Percentiles rank a stretch among this genome's conserved stretches.
Evolutionary conservation across 2,888 invertebrate genomes (phyloP).

Genomic region (Epistrophe grossulariae): DNA sequence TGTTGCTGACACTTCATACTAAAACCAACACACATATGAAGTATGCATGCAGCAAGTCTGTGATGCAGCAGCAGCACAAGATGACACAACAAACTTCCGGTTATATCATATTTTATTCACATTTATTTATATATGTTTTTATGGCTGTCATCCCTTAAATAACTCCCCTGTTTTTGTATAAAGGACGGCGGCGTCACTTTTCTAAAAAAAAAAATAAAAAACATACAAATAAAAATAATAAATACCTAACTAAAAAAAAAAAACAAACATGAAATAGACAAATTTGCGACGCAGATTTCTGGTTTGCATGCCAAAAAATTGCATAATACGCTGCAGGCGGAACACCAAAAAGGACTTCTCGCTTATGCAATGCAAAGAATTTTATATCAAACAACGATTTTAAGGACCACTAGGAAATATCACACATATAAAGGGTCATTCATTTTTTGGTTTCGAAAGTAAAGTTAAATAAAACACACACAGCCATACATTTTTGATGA

Average conservation of each 20-base stretch:
- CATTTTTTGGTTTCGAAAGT: too few species aligned
- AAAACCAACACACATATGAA: constrained; percentile 54
- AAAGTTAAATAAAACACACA: too few species aligned
- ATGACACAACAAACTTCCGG: constrained; percentile 47
- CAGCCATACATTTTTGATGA: too few species aligned
- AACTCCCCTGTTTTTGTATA: constrained; percentile 36
- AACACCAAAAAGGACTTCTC: constrained; percentile 6
- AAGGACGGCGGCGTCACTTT: background rate
- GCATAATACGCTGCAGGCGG: constrained; percentile 18
- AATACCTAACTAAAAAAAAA: too few species aligned
- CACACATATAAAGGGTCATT: too few species aligned
- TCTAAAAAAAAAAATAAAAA: background rate
- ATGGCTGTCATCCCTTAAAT: constrained; percentile 66
- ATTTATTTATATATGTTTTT: constrained; percentile 30
- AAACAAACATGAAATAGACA: constrained; percentile 31
- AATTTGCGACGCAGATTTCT: constrained; percentile 57
- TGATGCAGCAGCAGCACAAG: constrained; percentile 28
- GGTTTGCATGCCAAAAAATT: constrained; percentile 54
- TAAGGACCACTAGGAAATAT: constrained; percentile 6
- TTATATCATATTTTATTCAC: constrained; percentile 57
- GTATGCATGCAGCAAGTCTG: constrained; percentile 22
- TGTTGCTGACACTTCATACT: constrained; percentile 53
- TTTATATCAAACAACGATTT: constrained; percentile 7
- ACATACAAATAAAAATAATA: background rate
- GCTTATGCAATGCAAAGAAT: background rate